Conservation (phyloP, 1,140 invertebrate species). For the Pogonognathellus flavescens region DNA sequence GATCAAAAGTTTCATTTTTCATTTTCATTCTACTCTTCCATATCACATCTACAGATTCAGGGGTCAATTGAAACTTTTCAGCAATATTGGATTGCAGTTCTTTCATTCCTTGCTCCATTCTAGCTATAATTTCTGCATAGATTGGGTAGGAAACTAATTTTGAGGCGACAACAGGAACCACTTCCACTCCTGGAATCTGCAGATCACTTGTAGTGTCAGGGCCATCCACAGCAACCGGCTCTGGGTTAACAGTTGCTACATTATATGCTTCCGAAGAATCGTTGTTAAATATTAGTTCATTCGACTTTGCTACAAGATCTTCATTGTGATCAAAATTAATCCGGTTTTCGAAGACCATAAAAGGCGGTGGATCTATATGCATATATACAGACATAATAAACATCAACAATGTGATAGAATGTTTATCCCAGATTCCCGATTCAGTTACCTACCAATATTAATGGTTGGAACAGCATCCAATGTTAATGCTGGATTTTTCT, state of each 20-base stretch:
- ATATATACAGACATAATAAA: too few species aligned
- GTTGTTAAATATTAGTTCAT: background rate
- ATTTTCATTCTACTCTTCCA: conserved; percentile 5
- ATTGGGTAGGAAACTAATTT: background rate
- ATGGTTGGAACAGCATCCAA: background rate
- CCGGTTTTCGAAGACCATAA: background rate
- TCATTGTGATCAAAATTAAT: background rate
- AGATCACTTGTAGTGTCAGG: too few species aligned
- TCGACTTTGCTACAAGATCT: background rate
- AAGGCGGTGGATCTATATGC: background rate
- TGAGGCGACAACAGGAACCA: background rate
- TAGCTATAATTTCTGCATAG: background rate
- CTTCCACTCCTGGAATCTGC: background rate
- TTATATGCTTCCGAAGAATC: background rate
- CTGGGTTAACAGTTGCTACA: background rate
- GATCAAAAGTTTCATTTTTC: conserved; percentile 1
- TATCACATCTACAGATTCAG: background rate
- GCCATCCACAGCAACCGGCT: background rate
- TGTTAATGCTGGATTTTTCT: background rate
- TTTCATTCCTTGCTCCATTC: background rate
- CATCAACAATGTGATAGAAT: too few species aligned
- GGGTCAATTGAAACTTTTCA: background rate
- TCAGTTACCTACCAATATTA: background rate
- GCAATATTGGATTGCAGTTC: background rate
- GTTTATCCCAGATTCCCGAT: too few species aligned